Base-by-base conservation (phyloP, 2,888 invertebrate species). In the Odontocerum albicorne region DNA sequence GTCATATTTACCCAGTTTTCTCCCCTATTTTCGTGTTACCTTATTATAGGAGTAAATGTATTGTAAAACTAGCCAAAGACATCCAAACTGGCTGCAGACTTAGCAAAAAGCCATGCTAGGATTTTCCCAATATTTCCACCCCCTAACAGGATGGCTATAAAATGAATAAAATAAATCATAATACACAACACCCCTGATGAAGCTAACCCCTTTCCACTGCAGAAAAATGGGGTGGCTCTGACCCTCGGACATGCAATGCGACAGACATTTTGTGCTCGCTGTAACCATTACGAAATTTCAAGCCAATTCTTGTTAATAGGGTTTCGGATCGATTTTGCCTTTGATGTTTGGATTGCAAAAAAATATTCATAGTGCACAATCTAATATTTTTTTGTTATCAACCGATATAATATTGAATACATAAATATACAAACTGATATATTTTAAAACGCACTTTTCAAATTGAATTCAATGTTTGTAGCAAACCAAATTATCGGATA, bases 11-110 rank as follows among this genome's bases (percentile, higher is more conserved):
- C 53, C 53, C 45, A 36, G 35, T 17, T 46, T 44, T 46, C 44
- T 20, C 44, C 45, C 19, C 49, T 35, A 40, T 49, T 44, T 32
- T 22, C 22, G 4, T 19, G 38, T 39, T 36, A 47, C 55, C 58
- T 59, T 55, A 59, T 59, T 59, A 59, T 51, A 19, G 57, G 49
- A 60, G 45, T 57, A 56, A 60, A 60, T 60, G 59, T 56, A 60
- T 60, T 60, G 59, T 60, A 49, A 60, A 60, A 60, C 52, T 55
- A 55, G 60, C 57, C 52, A 39, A 43, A 36, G 17, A 17, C 47
- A 40, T 17, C 40, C 40, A 13, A 13, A 40, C 21, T 12, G 17
- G n/a, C 21, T 12, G 21, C 21, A 17, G 16, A 38, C 15, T 38
- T 38, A 17, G 17, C 16, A 19, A 19, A 15, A 15, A 27, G 20